Base-by-base conservation (phyloP, 1,140 invertebrate genomes). In the Ceratina australensis region DNA sequence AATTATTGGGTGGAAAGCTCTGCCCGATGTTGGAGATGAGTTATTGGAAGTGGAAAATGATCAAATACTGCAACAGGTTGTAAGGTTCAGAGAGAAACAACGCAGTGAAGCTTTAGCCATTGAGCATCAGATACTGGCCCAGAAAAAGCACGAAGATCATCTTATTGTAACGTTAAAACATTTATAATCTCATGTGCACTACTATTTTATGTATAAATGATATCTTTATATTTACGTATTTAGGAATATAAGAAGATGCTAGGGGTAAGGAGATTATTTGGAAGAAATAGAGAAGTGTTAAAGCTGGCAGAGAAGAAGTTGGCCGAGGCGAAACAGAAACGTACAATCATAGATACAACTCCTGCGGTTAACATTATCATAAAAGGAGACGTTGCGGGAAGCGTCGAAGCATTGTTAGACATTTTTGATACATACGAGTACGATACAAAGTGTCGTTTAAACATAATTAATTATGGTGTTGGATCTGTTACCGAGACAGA, bases 341-440 rank as follows among this genome's bases (percentile, higher is more conserved):
- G 2, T 85, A 94, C 49, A 83, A 93, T 83, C 95, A 96, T 88
- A 93, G 95, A 93, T 91, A 92, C 54, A 86, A 89, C 28, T 88
- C 88, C 94, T 1, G 89, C 89, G 71, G 82, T 95, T 16, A 94
- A 93, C 87, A 72, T 95, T n/a, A 91, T 95, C 22, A 74, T 95
- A 18, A 95, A 95, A 90, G 93, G 94, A 42, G 97, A 98, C 91
- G 97, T 98, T 3, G 95, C 96, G 90, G 97, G 97, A 0, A 98
- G 97, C 13, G 94, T 99, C 12, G 98, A 99, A 92, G 98, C 98
- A 1, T 97, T 99, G 81, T 91, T 99, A 56, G 96, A 99, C 91
- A 96, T 98, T 42, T 89, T 99, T 28, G 96, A 97, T 67, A 98
- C 97, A 0, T 99, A 99, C 88, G 93, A 60, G 67, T 95, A 94